Evolutionary conservation across 2,888 invertebrate genomes (phyloP), one percentile per base, ranked within the genome.

Genomic region (Seira musarum): DNA sequence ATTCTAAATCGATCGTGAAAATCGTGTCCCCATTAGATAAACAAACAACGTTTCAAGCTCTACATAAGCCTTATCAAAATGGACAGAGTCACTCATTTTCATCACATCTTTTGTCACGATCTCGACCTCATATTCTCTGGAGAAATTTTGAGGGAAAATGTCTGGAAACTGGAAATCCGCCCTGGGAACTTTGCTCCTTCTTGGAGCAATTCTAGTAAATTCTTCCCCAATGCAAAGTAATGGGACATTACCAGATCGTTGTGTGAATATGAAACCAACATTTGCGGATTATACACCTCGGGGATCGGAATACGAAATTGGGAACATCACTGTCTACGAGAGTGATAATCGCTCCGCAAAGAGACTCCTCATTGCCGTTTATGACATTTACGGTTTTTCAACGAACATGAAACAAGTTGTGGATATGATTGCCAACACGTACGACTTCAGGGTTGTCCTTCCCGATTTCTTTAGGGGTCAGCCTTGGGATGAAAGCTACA

Each of bases 231-330:
- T 60, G 5, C 22, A 64, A 6, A 63, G 10, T 19, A 66, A 71
- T 17, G 79, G 78, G 82, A 65, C 79, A 15, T n/a, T 82, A 1
- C 17, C 80, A 0, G 71, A 78, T 25, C 66, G 82, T 6, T 86
- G 86, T 65, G 85, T 84, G 49, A 86, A 82, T 0, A 63, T 84
- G 6, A 84, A 83, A 3, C 85, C 85, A 10, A 82, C 85, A 6
- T 70, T 80, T 19, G 85, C 86, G 0, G 80, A 83, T 53, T 87
- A 87, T 40, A 40, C 64, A 15, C 74, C 85, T 0, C 77, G 72
- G 24, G 86, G 86, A 2, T 57, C 46, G 1, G 73, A 76, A 25
- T 67, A 72, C 53, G 60, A 25, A 0, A 15, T 84, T 3, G 83
- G 70, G 2, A 82, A 84, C 24, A n/a, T 85, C n/a, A 72, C 60